Percentiles rank a stretch among this genome's conserved stretches.
These are phyloP conservation scores for Torymus aiolomorphi DNA, from an alignment of 2,888 invertebrate genomes.

Conservation along the genomic window DNA sequence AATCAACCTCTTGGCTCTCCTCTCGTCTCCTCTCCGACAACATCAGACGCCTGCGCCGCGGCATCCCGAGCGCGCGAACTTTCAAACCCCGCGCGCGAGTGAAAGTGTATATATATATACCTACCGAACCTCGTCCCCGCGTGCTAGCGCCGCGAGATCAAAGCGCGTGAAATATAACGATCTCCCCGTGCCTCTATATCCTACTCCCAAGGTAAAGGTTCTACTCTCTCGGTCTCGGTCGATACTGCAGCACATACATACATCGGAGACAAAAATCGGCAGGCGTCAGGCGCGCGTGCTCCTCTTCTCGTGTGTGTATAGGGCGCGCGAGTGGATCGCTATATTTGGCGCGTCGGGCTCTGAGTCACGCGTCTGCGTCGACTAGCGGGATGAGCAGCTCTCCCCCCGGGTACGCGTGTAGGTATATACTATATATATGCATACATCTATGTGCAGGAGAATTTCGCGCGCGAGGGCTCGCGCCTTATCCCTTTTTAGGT, in stretches of 20 bases:
- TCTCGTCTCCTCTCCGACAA: no score
- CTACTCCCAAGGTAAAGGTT: slow-evolving; percentile 35
- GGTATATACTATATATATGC: no score
- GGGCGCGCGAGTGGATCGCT: slow-evolving; percentile 52
- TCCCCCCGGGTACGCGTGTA: no score
- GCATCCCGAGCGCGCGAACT: slow-evolving; percentile 7
- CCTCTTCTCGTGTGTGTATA: slow-evolving; percentile 17
- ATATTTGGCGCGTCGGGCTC: slow-evolving; percentile 62
- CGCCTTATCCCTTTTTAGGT: no score
- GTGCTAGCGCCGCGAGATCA: slow-evolving; percentile 41
- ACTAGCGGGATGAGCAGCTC: neutral
- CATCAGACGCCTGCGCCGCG: no score
- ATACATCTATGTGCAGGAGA: no score
- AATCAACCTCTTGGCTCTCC: no score
- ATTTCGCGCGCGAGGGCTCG: no score
- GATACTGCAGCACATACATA: slow-evolving; percentile 33
- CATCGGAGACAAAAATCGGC: slow-evolving; percentile 28
- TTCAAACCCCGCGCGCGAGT: slow-evolving; percentile 3
- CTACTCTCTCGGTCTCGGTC: slow-evolving; percentile 32
- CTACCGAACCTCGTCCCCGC: no score
- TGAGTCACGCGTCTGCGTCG: slow-evolving; percentile 61
- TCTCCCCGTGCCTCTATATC: neutral
- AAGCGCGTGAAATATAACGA: slow-evolving; percentile 29
- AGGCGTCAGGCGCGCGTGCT: neutral
- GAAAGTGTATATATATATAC: no score